A percentile compares a stretch with the other conserved stretches of the same genome.
Conservation (phyloP, 2,888 invertebrate genomes). For the Piscicola geometra region DNA sequence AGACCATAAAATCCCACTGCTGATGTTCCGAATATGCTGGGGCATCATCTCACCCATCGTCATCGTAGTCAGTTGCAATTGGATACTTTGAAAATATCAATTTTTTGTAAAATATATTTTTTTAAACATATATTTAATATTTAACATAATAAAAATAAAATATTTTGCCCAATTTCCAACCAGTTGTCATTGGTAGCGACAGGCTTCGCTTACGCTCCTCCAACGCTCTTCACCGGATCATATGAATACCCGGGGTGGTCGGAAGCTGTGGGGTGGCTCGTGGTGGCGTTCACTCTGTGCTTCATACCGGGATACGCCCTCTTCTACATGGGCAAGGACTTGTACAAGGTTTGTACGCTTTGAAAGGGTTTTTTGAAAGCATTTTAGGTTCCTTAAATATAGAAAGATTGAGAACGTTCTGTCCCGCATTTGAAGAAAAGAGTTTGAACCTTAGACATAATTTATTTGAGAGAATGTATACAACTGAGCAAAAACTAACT, state of each 20-base stretch:
- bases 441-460: background rate
- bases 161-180: background rate
- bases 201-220: conserved; percentile 45
- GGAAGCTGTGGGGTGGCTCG: conserved; percentile 39
- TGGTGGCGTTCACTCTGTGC: conserved; percentile 38
- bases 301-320: conserved; percentile 46
- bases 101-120: conserved; percentile 3
- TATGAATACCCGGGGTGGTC: conserved; percentile 43
- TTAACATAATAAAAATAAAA: no score
- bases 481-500: no score
- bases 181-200: conserved; percentile 49
- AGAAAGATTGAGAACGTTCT: background rate
- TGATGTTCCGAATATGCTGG: conserved; percentile 53
- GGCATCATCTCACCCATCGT: conserved; percentile 50
- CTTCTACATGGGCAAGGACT: conserved; percentile 42
- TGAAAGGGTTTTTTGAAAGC: no score
- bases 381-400: background rate
- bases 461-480: no score
- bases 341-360: conserved; percentile 37
- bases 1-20: conserved; percentile 46
- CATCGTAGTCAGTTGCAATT: conserved; percentile 47
- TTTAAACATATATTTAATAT: background rate
- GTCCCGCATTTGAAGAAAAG: background rate
- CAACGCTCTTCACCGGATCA: conserved; percentile 44
- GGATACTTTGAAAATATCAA: background rate